Base-by-base conservation (phyloP, 1,140 invertebrate genomes). In the Drosophila mojavensis region DNA sequence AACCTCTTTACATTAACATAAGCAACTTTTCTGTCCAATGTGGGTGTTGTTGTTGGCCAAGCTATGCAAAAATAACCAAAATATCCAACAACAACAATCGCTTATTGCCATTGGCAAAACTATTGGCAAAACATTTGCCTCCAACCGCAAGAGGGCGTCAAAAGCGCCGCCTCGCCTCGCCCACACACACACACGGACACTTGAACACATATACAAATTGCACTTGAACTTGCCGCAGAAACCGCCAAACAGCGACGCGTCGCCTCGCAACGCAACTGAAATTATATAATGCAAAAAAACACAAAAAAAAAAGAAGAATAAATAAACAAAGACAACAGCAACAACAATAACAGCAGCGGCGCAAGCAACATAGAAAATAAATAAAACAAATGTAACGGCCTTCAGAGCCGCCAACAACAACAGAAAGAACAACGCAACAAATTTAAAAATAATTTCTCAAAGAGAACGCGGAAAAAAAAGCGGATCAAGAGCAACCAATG, bases 391-490 rank as follows among this genome's bases (percentile, higher is more conserved):
- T 88, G 79, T 89, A 88, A 88, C 72, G 83, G 89, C 83, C 83
- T 88, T 89, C 76, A 60, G 75, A 67, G 81, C 58, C 72, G 61
- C 36, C 64, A 60, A 65, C 41, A 67, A 63, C 60, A 30, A 55
- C 63, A 61, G 61, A 36, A 67, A 63, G 55, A 69, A 65, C 58
- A 30, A 55, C 63, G 61, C 75, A 88, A 58, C 83, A 88, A 82
- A 86, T 78, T 83, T 88, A 89, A 88, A 88, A 88, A 88, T 83
- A 88, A 88, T 88, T 88, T 88, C 76, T 66, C 84, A 88, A 84
- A 85, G 81, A 67, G 70, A 78, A 75, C 61, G 64, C 66, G 71
- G 71, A 69, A 80, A 60, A 77, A 55, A 78, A 55, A 58, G 51
- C 81, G 68, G 54, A 69, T 63, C 73, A 79, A 67, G 68, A 72